phyloP scores from a whole-genome alignment of 2,797 vertebrate species.

The Pachyuromys duprasi region DNA sequence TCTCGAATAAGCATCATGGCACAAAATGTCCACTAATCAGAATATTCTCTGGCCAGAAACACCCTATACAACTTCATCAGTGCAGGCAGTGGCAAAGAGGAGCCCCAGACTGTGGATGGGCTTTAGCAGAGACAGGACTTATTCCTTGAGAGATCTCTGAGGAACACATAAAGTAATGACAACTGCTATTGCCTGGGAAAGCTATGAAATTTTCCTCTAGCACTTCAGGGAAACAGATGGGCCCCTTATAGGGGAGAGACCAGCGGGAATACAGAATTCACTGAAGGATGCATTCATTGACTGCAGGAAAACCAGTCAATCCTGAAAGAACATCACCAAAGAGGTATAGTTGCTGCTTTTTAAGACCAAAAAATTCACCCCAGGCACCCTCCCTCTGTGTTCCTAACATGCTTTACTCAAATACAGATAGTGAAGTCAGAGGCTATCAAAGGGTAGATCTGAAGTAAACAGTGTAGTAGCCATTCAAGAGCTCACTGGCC shows the following conservation, averaged over 20 bases:
- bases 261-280: not conserved
- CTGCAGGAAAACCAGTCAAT: not conserved
- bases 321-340: not conserved
- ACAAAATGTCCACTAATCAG: not conserved
- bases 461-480: not conserved
- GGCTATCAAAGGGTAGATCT: not conserved
- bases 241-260: not conserved
- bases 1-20: not conserved
- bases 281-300: conserved; percentile 11
- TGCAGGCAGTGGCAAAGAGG: not conserved
- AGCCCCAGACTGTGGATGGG: not conserved
- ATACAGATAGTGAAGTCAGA: not conserved
- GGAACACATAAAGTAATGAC: not conserved
- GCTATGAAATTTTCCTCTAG: not conserved
- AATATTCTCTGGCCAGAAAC: not conserved
- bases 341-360: not conserved
- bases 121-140: not conserved
- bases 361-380: not conserved
- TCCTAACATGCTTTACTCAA: not conserved
- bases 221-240: not conserved
- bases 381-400: not conserved
- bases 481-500: not conserved
- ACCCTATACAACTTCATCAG: not conserved
- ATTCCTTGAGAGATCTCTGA: not conserved
- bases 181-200: not conserved